phyloP scores from a whole-genome alignment of 1,140 invertebrate genomes.

The Sesamia nonagrioides region DNA sequence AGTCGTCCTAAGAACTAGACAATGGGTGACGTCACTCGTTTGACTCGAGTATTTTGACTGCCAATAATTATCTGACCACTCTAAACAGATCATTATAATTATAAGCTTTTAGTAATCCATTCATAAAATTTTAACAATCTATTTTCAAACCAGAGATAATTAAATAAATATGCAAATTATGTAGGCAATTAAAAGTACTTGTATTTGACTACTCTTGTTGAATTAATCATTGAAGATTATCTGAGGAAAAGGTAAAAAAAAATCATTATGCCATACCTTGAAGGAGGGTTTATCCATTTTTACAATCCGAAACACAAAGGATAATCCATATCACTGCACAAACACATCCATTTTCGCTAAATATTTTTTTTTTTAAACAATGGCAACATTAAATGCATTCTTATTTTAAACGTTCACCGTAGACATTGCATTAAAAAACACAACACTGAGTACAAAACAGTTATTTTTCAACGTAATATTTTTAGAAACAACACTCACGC shows the following conservation, averaged over 20 bases:
- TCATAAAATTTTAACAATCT: not conserved
- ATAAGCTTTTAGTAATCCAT: not conserved
- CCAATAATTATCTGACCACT: slow-evolving; percentile 40
- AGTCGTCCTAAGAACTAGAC: slow-evolving; percentile 50
- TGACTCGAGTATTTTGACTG: slow-evolving; percentile 51
- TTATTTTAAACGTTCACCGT: slow-evolving; percentile 61
- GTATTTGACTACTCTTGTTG: not conserved
- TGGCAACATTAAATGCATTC: slow-evolving; percentile 60
- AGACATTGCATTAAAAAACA: slow-evolving; percentile 72
- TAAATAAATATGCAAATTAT: slow-evolving; percentile 17
- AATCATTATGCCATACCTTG: slow-evolving; percentile 62
- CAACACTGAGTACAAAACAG: slow-evolving; percentile 62
- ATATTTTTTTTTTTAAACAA: slow-evolving; percentile 52
- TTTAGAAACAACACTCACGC: slow-evolving; percentile 56
- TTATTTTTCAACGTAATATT: slow-evolving; percentile 63
- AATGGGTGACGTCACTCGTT: slow-evolving; percentile 67
- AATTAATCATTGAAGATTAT: slow-evolving; percentile 1
- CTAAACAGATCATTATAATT: not conserved
- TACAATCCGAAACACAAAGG: slow-evolving; percentile 65
- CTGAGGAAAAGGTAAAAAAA: slow-evolving; percentile 20
- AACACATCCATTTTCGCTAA: slow-evolving; percentile 58
- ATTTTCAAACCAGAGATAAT: not conserved
- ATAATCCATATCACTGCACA: slow-evolving; percentile 58
- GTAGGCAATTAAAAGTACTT: slow-evolving; percentile 5
- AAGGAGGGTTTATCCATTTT: slow-evolving; percentile 76